phyloP scores from a whole-genome alignment of 1,140 invertebrate species.

The Periplaneta americana region DNA sequence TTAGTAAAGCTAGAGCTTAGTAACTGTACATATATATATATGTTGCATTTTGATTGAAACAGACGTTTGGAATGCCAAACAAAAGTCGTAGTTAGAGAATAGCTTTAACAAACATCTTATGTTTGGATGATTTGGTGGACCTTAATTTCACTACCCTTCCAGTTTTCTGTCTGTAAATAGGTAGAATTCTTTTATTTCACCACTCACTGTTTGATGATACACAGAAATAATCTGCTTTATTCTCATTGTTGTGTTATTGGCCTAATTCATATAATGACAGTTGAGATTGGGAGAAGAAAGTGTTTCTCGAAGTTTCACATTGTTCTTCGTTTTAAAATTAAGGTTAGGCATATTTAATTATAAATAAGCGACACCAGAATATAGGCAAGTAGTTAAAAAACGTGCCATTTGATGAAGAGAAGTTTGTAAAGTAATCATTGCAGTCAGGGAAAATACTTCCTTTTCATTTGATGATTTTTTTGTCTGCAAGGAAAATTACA shows the following conservation, averaged over 20 bases:
- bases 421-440: too few relatives aligned
- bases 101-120: not conserved
- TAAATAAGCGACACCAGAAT: too few relatives aligned
- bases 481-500: too few relatives aligned
- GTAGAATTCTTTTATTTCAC: not conserved
- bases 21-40: not conserved
- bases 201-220: not conserved
- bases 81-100: not conserved
- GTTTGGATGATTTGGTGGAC: not conserved
- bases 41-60: conserved; percentile 9
- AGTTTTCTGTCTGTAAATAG: not conserved
- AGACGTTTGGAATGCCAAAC: not conserved
- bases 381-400: too few relatives aligned
- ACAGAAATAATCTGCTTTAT: not conserved
- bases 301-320: too few relatives aligned
- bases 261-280: too few relatives aligned
- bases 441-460: too few relatives aligned
- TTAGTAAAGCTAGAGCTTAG: not conserved
- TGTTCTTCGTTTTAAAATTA: too few relatives aligned
- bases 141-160: not conserved
- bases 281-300: too few relatives aligned
- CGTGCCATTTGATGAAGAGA: too few relatives aligned
- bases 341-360: too few relatives aligned
- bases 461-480: too few relatives aligned
- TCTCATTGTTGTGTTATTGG: not conserved